Evolutionary conservation across 1,140 invertebrate genomes (phyloP), one percentile per base, ranked within the genome.

Genomic region (Ganaspis sp.): DNA sequence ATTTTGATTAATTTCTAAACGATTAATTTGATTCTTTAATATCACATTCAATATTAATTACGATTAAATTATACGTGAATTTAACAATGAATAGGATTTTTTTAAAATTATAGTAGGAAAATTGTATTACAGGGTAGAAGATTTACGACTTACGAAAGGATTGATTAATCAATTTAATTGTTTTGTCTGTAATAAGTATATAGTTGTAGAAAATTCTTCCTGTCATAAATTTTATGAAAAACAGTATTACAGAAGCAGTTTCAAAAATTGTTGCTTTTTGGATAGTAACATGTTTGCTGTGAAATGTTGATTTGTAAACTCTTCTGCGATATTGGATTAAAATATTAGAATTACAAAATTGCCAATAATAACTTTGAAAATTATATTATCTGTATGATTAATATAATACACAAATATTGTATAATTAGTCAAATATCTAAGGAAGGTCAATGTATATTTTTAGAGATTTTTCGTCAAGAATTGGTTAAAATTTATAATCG

Each of bases 101-200:
- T 49, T 17, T 17, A 49, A 49, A 49, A 49, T 17, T 49, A 49
- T 17, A 49, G n/a, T 49, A 49, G 45, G 12, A 49, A 49, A 49
- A 49, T 49, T 49, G 45, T 49, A 49, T 49, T 49, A 49, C 45
- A 49, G 45, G 45, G 45, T 49, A 49, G 45, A 49, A 49, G 17
- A 49, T 49, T 15, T 49, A 49, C 45, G 45, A 49, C n/a, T 49
- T 49, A 49, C 17, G 17, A 49, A 45, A 49, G 17, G n/a, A 49
- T 49, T 49, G 17, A 49, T 49, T 49, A 49, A n/a, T 49, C 45
- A 34, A n/a, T n/a, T 49, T 49, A 49, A 49, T 49, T 49, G 45
- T 49, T 49, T 17, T 49, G 45, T 49, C 45, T 49, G 45, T 49
- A 17, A 49, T 49, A 49, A 49, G 45, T 17, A 15, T 49, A 49